phyloP scores from a whole-genome alignment of 2,113 vertebrate genomes.

The Sula dactylatra region DNA sequence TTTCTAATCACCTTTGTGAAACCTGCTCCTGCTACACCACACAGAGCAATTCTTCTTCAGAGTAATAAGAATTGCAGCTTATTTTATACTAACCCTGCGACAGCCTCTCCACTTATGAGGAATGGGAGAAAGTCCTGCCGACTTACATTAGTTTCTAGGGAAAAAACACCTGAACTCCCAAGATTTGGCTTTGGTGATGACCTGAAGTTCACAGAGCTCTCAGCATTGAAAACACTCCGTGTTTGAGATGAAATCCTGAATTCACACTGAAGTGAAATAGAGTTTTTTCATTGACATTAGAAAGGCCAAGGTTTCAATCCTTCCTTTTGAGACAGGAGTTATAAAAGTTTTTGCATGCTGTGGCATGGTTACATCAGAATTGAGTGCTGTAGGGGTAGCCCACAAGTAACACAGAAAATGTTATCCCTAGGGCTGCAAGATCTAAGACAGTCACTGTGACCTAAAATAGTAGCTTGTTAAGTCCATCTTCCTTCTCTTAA shows the following conservation, averaged over 20 bases:
- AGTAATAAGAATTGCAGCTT: background rate
- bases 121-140: background rate
- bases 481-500: background rate
- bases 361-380: background rate
- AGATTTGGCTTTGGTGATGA: background rate
- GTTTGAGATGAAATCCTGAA: background rate
- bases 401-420: background rate
- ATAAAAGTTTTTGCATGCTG: background rate
- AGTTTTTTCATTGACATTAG: background rate
- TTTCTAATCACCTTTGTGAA: conserved; percentile 33
- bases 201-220: conserved; percentile 1
- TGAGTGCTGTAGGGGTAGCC: background rate
- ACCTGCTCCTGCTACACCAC: background rate
- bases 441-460: background rate
- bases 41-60: background rate
- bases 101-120: background rate
- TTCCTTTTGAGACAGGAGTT: background rate
- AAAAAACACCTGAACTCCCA: background rate
- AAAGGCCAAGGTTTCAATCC: background rate
- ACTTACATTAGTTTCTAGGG: background rate
- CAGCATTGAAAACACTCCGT: background rate
- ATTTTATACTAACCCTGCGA: background rate
- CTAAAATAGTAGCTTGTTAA: background rate
- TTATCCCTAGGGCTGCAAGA: background rate
- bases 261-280: conserved; percentile 16